Evolutionary conservation across 2,888 invertebrate species (phyloP).

Genomic region (Oscheius sp.): DNA sequence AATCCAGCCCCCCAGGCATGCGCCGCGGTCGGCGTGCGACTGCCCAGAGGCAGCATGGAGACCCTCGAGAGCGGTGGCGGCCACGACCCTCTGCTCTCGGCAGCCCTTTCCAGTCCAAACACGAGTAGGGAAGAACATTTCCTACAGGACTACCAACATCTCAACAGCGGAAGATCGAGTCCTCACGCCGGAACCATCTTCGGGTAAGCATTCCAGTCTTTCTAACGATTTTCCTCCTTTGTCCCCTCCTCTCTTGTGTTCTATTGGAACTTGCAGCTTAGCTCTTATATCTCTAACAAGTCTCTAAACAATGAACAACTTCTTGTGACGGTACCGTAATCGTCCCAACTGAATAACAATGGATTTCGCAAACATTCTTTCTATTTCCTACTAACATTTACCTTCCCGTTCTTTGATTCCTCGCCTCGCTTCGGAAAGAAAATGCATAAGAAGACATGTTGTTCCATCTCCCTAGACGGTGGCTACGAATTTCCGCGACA

Average conservation of each 20-base stretch:
- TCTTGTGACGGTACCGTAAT: too few species aligned
- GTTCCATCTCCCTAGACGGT: too few species aligned
- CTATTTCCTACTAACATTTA: not conserved
- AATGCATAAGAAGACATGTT: too few species aligned
- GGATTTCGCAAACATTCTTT: not conserved
- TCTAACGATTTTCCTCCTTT: conserved; percentile 9
- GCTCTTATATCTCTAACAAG: not conserved
- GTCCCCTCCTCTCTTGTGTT: not conserved
- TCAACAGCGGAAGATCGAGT: conserved; percentile 24
- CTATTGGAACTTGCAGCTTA: not conserved
- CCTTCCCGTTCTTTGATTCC: too few species aligned
- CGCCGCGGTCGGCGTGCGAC: conserved; percentile 29
- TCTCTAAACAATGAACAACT: too few species aligned
- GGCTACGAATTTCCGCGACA: conserved; percentile 31
- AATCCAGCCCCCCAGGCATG: conserved; percentile 5
- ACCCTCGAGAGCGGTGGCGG: conserved; percentile 40
- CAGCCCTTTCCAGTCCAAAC: conserved; percentile 40
- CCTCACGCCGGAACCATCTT: conserved; percentile 38
- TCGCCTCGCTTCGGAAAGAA: not conserved
- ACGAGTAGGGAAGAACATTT: conserved; percentile 31
- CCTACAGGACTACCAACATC: conserved; percentile 36
- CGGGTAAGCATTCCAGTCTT: conserved; percentile 28
- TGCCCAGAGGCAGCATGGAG: conserved; percentile 39
- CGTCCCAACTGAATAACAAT: not conserved
- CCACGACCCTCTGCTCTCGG: conserved; percentile 46